Conservation (phyloP, 2,797 vertebrate species). For the Atherinosoma microstoma region DNA sequence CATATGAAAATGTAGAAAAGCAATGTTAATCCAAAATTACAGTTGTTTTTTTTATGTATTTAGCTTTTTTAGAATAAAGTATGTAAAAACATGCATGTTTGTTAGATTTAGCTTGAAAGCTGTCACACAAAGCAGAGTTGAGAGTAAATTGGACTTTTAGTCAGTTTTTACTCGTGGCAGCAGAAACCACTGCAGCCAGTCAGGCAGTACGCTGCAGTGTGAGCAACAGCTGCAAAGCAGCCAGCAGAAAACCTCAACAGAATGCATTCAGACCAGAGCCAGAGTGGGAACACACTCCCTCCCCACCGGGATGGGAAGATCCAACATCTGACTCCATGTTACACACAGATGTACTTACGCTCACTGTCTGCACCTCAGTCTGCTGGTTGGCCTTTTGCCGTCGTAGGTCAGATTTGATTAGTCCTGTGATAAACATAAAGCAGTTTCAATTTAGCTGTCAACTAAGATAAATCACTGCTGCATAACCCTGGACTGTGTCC, state of each 20-base stretch:
- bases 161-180: constrained; percentile 20
- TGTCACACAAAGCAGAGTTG: constrained; percentile 31
- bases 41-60: too few species aligned
- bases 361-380: constrained; percentile 57
- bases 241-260: constrained; percentile 6
- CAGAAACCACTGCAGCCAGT: background rate
- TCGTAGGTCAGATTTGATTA: constrained; percentile 92
- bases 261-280: constrained; percentile 9
- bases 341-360: constrained; percentile 81
- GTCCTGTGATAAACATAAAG: constrained; percentile 76
- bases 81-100: constrained; percentile 12
- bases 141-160: constrained; percentile 10
- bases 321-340: constrained; percentile 23
- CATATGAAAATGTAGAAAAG: constrained; percentile 4
- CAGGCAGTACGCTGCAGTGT: constrained; percentile 5
- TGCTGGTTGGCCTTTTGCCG: constrained; percentile 88
- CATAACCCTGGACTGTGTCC: background rate
- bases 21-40: background rate
- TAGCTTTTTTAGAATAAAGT: background rate
- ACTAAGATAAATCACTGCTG: background rate
- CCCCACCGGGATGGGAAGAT: constrained; percentile 10
- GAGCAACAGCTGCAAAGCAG: constrained; percentile 19
- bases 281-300: constrained; percentile 12
- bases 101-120: constrained; percentile 7
- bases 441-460: background rate